Evolutionary conservation across 2,888 invertebrate species (phyloP).

Genomic region (Stenodera caucasica): DNA sequence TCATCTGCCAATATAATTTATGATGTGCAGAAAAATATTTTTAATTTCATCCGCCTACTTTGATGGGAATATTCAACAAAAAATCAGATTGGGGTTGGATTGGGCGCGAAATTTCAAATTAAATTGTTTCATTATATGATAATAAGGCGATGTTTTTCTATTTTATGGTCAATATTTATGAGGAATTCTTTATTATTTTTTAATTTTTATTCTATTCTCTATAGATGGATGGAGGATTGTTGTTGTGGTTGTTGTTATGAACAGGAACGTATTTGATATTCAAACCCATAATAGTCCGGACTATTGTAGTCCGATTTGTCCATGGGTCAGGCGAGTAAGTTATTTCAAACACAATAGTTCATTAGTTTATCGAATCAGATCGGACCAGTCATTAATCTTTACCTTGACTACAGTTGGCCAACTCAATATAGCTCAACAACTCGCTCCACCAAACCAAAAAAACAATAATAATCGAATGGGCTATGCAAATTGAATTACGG

Average conservation of each 20-base stretch:
- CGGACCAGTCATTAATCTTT: constrained; percentile 55
- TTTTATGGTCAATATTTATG: not conserved
- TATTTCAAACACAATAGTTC: constrained; percentile 57
- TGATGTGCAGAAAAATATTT: constrained; percentile 5
- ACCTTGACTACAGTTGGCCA: constrained; percentile 31
- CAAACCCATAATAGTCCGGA: constrained; percentile 42
- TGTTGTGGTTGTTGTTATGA: not conserved
- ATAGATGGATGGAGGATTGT: not conserved
- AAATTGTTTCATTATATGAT: not conserved
- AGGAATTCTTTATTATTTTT: not conserved
- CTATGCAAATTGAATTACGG: not conserved
- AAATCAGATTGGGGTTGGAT: not conserved
- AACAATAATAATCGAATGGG: not conserved
- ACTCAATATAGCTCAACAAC: not conserved
- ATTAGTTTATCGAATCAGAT: constrained; percentile 58
- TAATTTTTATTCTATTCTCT: not conserved
- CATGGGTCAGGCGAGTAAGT: constrained; percentile 49
- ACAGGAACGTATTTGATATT: constrained; percentile 38
- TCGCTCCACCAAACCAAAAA: too few species aligned
- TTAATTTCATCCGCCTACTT: not conserved
- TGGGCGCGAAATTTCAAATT: not conserved
- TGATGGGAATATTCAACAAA: too few species aligned
- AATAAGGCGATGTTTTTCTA: not conserved
- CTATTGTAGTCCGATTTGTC: constrained; percentile 53
- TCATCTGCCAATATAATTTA: constrained; percentile 10